A percentile compares a stretch with the other conserved stretches of the same genome.
These are phyloP conservation scores for Drosophila paulistorum DNA, from an alignment of 1,140 invertebrate species.

Conservation along the genomic window DNA sequence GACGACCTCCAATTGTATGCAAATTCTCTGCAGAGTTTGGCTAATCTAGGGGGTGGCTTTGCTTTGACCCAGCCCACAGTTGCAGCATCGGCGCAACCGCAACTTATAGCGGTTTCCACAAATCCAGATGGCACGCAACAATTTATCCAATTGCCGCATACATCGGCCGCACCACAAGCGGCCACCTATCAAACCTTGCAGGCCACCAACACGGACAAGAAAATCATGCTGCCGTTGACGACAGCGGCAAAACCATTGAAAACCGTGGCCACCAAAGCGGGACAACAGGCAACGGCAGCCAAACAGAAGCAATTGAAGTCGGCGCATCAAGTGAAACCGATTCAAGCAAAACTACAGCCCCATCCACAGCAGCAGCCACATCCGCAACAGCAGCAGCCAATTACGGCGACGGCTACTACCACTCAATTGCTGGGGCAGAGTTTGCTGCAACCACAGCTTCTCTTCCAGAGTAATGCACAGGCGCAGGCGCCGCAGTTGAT, in stretches of 20 bases:
- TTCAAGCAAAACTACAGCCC: slow-evolving; percentile 69
- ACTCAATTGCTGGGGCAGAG: slow-evolving; percentile 72
- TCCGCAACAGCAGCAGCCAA: slow-evolving; percentile 45
- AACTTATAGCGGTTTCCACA: slow-evolving; percentile 74
- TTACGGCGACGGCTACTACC: slow-evolving; percentile 33
- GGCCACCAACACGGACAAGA: slow-evolving; percentile 76
- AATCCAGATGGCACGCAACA: slow-evolving; percentile 77
- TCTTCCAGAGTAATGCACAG: slow-evolving; percentile 65
- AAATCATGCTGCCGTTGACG: slow-evolving; percentile 65
- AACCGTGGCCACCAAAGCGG: slow-evolving; percentile 69
- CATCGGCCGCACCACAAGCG: slow-evolving; percentile 35
- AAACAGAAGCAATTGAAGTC: slow-evolving; percentile 74
- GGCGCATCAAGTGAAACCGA: slow-evolving; percentile 66
- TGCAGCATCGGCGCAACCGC: slow-evolving; percentile 53
- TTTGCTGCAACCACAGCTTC: slow-evolving; percentile 68
- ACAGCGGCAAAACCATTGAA: slow-evolving; percentile 62
- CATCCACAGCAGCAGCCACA: slow-evolving; percentile 54
- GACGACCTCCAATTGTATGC: slow-evolving; percentile 73
- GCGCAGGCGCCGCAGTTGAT: slow-evolving; percentile 62
- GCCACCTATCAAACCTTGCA: slow-evolving; percentile 72
- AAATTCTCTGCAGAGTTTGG: slow-evolving; percentile 69
- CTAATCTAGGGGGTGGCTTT: slow-evolving; percentile 71
- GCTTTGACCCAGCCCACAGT: slow-evolving; percentile 60
- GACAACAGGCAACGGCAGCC: slow-evolving; percentile 63
- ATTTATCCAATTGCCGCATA: slow-evolving; percentile 73